phyloP scores from a whole-genome alignment of 2,797 vertebrate genomes.

The Calcarius lapponicus region DNA sequence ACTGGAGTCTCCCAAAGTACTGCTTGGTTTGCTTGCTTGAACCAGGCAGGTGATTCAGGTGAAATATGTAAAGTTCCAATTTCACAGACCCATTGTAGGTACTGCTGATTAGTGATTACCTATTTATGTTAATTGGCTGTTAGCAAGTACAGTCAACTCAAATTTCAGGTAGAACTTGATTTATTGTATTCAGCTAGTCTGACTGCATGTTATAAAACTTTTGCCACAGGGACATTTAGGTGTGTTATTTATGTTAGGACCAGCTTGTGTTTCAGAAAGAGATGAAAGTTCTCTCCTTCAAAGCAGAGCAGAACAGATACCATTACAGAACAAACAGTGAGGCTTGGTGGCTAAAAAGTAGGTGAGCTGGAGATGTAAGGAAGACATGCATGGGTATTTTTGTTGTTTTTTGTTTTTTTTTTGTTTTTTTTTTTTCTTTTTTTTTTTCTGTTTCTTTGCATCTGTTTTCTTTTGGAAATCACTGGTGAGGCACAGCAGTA shows the following conservation, averaged over 20 bases:
- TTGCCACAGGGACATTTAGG: neutral
- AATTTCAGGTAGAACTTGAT: neutral
- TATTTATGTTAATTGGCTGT: neutral
- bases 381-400: neutral
- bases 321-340: neutral
- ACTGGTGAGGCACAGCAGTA: neutral
- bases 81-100: neutral
- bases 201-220: neutral
- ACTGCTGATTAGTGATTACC: neutral
- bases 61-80: neutral
- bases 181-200: neutral
- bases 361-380: neutral
- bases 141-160: neutral
- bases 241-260: neutral
- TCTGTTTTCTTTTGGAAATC: neutral
- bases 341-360: neutral
- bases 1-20: neutral
- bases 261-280: neutral
- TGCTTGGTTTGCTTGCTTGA: conserved; percentile 9
- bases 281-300: neutral
- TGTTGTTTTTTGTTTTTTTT: neutral
- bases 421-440: neutral
- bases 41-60: neutral
- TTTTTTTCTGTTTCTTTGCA: neutral
- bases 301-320: neutral